Evolutionary conservation across 1,140 invertebrate genomes (phyloP), one percentile per base, ranked within the genome.

Genomic region (Ceratina australensis): DNA sequence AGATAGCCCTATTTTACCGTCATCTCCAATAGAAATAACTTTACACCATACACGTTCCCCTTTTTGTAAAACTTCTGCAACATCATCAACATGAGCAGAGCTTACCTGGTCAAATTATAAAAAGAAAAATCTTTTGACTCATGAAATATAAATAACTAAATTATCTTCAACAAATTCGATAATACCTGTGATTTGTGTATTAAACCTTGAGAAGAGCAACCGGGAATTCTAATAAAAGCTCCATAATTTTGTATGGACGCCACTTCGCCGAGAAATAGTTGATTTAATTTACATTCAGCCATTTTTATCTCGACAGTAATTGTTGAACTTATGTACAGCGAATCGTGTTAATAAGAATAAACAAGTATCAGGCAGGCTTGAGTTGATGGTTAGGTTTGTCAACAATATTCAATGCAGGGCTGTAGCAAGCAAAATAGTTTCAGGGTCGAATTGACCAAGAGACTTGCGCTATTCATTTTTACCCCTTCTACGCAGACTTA

Each of bases 11-110:
- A 93, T 88, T 83, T 93, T 93, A 54, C 91, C 91, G 82, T 93
- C 90, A 47, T 92, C 90, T 47, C 81, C 80, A 0, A 91, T 73
- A 5, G 87, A 89, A 72, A 92, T 92, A 13, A 92, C 82, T 85
- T 93, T 93, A 75, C 92, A 92, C 92, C 91, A 93, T 10, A 93
- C 83, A 28, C 84, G 74, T 50, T 93, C 92, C 7, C 92, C 91
- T 71, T 79, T 87, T 71, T 92, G 88, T 33, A 93, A 87, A 71
- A 93, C 80, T 18, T 93, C 91, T 56, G 84, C 72, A 16, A 88
- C 91, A 87, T 92, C 87, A 69, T 92, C 91, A 18, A 93, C 89
- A 74, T 83, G 84, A 54, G 85, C 57, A n/a, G 86, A 75, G 77
- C 90, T 90, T 61, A 91, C 78, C 90, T 91, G 66, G 61, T 3